Evolutionary conservation across 2,888 invertebrate species (phyloP).

Genomic region (Amiota communis): DNA sequence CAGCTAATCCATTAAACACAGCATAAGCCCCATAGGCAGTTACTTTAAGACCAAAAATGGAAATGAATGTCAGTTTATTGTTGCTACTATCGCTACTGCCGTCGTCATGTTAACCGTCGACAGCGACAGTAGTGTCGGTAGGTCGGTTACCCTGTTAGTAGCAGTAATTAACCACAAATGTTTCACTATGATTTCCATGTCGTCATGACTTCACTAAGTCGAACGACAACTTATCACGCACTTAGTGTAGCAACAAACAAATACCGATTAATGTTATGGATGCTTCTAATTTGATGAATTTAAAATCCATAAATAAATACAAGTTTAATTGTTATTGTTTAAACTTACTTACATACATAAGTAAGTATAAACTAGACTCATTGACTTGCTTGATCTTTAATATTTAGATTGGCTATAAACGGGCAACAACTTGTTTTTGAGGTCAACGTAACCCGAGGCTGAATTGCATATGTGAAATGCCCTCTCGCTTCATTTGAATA

Average conservation of each 20-base stretch:
- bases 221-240: neutral
- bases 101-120: constrained; percentile 2
- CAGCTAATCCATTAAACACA: constrained; percentile 5
- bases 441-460: constrained; percentile 63
- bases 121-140: neutral
- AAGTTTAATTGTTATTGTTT: no score
- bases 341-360: no score
- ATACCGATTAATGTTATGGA: no score
- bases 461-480: constrained; percentile 47
- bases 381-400: no score
- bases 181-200: constrained; percentile 4
- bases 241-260: no score
- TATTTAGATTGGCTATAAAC: no score
- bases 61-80: neutral
- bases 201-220: constrained; percentile 12
- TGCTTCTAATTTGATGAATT: no score
- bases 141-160: neutral
- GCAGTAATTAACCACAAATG: constrained; percentile 13
- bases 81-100: neutral
- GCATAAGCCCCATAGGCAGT: constrained; percentile 2
- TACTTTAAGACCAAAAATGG: neutral
- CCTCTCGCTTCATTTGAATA: constrained; percentile 58
- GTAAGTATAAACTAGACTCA: no score
- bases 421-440: constrained; percentile 43
- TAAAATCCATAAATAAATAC: no score